These are phyloP conservation scores for Pilophorus perplexus DNA, from an alignment of 2,888 invertebrate species.

Conservation along the genomic window DNA sequence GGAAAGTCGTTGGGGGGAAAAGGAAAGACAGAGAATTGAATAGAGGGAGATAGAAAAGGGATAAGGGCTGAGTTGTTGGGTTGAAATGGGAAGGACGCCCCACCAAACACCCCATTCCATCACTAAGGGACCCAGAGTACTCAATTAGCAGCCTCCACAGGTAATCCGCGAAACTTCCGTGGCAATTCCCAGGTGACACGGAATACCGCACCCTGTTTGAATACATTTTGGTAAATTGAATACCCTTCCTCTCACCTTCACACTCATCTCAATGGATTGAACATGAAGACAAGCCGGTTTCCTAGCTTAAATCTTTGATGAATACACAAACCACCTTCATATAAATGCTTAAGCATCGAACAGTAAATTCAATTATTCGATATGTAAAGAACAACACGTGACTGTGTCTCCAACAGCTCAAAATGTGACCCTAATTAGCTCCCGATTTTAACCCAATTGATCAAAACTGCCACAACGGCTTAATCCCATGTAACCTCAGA, in stretches of 20 bases:
- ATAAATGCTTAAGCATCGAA: too few relatives aligned
- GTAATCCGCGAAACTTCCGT: conserved; percentile 34
- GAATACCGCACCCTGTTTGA: conserved; percentile 22
- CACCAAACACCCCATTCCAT: too few relatives aligned
- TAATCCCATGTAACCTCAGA: too few relatives aligned
- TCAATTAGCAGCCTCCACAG: conserved; percentile 30
- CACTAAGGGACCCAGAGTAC: too few relatives aligned
- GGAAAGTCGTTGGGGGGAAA: too few relatives aligned
- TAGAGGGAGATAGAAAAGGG: neutral
- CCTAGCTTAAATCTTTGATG: neutral
- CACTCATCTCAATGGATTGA: neutral
- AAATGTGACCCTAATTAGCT: too few relatives aligned
- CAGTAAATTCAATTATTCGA: too few relatives aligned
- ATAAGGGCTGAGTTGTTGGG: neutral
- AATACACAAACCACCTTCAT: neutral
- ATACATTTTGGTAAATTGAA: conserved; percentile 39
- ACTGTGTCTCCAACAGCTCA: too few relatives aligned
- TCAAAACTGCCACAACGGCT: too few relatives aligned
- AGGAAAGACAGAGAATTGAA: too few relatives aligned
- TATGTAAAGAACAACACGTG: too few relatives aligned
- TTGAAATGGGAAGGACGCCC: neutral
- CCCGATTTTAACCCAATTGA: too few relatives aligned
- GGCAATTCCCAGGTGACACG: conserved; percentile 31
- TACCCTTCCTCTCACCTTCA: neutral
- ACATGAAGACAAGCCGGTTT: neutral